These are phyloP conservation scores for Microtus richardsoni DNA, from an alignment of 2,113 vertebrate species.

Conservation along the genomic window DNA sequence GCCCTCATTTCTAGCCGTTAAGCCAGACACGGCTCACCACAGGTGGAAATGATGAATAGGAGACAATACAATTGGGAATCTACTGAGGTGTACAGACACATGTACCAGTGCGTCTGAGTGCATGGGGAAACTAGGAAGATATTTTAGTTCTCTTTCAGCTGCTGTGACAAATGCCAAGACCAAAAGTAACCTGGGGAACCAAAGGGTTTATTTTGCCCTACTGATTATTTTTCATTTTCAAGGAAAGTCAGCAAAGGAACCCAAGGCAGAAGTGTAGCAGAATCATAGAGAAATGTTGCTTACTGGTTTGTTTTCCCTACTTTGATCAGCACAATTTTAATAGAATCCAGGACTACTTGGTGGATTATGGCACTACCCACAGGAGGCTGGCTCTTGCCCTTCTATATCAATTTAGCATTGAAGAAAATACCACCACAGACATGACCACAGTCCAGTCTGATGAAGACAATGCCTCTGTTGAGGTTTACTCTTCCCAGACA, in stretches of 20 bases:
- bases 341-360: background rate
- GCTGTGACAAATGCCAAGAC: background rate
- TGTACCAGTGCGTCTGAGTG: too few relatives aligned
- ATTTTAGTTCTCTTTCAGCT: background rate
- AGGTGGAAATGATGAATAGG: background rate
- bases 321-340: background rate
- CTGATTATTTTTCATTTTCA: background rate
- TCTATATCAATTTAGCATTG: background rate
- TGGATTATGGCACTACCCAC: background rate
- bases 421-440: background rate
- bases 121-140: fast-evolving
- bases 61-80: background rate
- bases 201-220: background rate
- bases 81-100: background rate
- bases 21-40: background rate
- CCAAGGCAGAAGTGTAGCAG: background rate
- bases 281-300: background rate
- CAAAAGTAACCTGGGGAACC: background rate
- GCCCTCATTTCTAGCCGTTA: background rate
- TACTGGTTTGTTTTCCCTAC: background rate
- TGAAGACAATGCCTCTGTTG: background rate
- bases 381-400: background rate
- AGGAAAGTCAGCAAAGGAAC: background rate
- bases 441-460: background rate
- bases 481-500: background rate